These are phyloP conservation scores for Perdita meconis DNA, from an alignment of 2,888 invertebrate species.

Conservation along the genomic window DNA sequence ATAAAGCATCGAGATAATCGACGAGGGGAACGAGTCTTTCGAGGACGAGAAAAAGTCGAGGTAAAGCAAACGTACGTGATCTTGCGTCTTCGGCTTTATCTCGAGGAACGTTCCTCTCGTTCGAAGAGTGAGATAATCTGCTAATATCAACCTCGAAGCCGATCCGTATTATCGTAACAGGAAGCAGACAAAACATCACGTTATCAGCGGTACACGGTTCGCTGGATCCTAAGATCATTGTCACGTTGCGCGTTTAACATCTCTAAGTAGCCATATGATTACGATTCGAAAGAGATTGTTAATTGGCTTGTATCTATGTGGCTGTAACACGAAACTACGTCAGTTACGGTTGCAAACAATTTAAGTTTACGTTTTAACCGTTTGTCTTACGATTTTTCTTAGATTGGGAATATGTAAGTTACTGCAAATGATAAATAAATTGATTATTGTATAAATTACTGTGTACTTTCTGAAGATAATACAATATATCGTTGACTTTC, in stretches of 20 bases:
- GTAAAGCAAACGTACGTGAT: slow-evolving; percentile 27
- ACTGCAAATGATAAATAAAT: no score
- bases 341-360: no score
- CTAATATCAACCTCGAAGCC: slow-evolving; percentile 29
- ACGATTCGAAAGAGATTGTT: no score
- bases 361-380: no score
- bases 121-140: slow-evolving; percentile 42
- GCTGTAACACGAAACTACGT: no score
- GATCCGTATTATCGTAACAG: slow-evolving; percentile 44
- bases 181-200: slow-evolving; percentile 44
- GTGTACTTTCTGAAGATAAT: no score
- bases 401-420: no score
- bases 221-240: slow-evolving; percentile 28
- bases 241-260: background rate
- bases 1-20: background rate
- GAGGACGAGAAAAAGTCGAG: background rate
- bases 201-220: slow-evolving; percentile 37
- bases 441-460: no score
- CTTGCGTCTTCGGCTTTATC: slow-evolving; percentile 33
- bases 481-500: no score
- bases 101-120: slow-evolving; percentile 24
- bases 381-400: no score
- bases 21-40: background rate
- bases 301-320: no score
- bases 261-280: background rate